phyloP scores from a whole-genome alignment of 2,113 vertebrate genomes.

The Anthoscopus minutus region DNA sequence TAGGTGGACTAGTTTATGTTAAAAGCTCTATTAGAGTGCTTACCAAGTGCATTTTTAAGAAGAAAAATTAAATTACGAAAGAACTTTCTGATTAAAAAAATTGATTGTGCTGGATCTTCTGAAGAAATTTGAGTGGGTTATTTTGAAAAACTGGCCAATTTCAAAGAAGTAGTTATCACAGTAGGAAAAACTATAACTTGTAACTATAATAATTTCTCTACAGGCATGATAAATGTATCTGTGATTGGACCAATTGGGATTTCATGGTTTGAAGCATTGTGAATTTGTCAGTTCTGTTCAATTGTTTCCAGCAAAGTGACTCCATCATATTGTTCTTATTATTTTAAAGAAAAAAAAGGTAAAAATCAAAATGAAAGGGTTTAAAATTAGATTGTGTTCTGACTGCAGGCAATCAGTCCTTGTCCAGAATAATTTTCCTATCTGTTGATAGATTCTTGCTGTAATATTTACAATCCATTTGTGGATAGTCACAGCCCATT shows the following conservation, averaged over 20 bases:
- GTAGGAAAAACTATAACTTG: background rate
- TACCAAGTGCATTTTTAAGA: background rate
- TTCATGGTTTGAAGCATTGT: constrained; percentile 56
- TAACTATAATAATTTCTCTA: background rate
- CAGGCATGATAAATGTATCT: constrained; percentile 38
- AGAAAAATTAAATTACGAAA: constrained; percentile 5
- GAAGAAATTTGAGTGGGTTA: background rate
- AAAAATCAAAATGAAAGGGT: background rate
- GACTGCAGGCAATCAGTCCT: constrained; percentile 25
- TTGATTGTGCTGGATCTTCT: background rate
- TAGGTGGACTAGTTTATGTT: background rate
- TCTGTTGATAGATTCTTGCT: constrained; percentile 51
- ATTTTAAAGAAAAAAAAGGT: background rate
- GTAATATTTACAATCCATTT: constrained; percentile 49
- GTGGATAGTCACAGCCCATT: constrained; percentile 62
- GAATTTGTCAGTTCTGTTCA: constrained; percentile 60
- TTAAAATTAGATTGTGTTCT: constrained; percentile 57
- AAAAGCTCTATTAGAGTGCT: background rate
- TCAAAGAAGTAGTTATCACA: background rate
- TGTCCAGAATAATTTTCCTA: constrained; percentile 52
- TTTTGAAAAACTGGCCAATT: background rate
- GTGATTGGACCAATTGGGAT: constrained; percentile 45
- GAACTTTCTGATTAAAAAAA: background rate
- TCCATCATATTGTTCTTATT: constrained; percentile 31
- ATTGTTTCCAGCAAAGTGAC: constrained; percentile 50